A percentile compares a stretch with the other conserved stretches of the same genome.
phyloP scores from a whole-genome alignment of 2,888 invertebrate species.

The Podotricha telesiphe region DNA sequence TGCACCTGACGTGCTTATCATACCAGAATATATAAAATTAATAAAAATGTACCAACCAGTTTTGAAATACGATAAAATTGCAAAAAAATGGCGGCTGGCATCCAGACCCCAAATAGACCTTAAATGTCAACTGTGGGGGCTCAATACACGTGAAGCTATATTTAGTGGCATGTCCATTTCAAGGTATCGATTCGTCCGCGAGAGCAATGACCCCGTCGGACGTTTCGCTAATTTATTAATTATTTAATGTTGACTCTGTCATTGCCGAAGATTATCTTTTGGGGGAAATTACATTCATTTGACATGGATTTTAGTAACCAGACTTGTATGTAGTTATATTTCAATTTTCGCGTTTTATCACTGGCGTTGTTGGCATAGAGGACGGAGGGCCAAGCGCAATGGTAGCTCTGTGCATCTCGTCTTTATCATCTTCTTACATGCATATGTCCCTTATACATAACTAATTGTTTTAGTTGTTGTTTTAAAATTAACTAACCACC shows the following conservation, averaged over 20 bases:
- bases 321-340: not conserved
- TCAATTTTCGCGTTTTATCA: not conserved
- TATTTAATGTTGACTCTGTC: conserved; percentile 63
- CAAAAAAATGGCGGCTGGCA: conserved; percentile 23
- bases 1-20: not conserved
- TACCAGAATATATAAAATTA: conserved; percentile 10
- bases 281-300: not conserved
- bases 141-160: conserved; percentile 58
- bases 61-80: conserved; percentile 26
- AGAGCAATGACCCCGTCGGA: conserved; percentile 75
- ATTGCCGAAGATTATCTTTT: too few relatives aligned
- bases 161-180: conserved; percentile 78
- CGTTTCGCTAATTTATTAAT: conserved; percentile 81
- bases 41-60: conserved; percentile 13
- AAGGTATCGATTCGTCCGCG: conserved; percentile 80
- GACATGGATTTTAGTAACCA: not conserved
- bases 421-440: too few relatives aligned
- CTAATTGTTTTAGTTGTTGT: not conserved
- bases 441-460: not conserved
- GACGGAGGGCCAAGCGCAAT: not conserved
- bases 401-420: not conserved
- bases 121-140: conserved; percentile 42
- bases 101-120: conserved; percentile 38
- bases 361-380: not conserved
- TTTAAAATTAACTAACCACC: not conserved